These are phyloP conservation scores for Pterocles burchelli DNA, from an alignment of 2,113 vertebrate genomes.

Conservation along the genomic window DNA sequence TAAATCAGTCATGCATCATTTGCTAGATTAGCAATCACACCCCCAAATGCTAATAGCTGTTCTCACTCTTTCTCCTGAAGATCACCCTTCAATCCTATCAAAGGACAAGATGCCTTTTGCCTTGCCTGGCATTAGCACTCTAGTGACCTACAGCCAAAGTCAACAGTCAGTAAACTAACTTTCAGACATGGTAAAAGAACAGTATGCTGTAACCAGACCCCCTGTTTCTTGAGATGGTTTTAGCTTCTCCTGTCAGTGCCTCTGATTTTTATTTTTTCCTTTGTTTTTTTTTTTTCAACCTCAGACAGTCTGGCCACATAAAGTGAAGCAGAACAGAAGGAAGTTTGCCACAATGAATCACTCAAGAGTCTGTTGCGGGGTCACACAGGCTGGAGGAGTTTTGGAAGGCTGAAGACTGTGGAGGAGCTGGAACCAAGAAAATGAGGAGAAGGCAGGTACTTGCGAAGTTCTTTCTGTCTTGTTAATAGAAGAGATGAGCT, in stretches of 20 bases:
- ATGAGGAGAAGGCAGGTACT: slow-evolving; percentile 2
- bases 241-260: not conserved
- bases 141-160: slow-evolving; percentile 1
- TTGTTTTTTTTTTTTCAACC: not conserved
- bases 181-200: not conserved
- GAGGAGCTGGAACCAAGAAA: not conserved
- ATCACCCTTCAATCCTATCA: slow-evolving; percentile 66
- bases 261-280: not conserved
- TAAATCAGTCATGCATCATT: not conserved
- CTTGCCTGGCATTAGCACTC: slow-evolving; percentile 11
- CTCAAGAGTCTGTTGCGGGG: not conserved
- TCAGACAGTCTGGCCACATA: not conserved
- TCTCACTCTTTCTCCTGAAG: slow-evolving; percentile 43
- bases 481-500: not conserved
- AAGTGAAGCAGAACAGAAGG: not conserved
- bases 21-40: slow-evolving; percentile 45
- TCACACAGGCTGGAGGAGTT: not conserved
- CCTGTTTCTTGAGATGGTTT: not conserved
- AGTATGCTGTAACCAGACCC: not conserved
- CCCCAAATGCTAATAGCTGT: not conserved
- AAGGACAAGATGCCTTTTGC: slow-evolving; percentile 22
- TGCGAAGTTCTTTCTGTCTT: not conserved
- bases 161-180: not conserved
- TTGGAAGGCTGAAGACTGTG: not conserved
- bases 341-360: slow-evolving; percentile 21